Base-by-base conservation (phyloP, 1,140 invertebrate genomes). In the Camponotus pennsylvanicus region DNA sequence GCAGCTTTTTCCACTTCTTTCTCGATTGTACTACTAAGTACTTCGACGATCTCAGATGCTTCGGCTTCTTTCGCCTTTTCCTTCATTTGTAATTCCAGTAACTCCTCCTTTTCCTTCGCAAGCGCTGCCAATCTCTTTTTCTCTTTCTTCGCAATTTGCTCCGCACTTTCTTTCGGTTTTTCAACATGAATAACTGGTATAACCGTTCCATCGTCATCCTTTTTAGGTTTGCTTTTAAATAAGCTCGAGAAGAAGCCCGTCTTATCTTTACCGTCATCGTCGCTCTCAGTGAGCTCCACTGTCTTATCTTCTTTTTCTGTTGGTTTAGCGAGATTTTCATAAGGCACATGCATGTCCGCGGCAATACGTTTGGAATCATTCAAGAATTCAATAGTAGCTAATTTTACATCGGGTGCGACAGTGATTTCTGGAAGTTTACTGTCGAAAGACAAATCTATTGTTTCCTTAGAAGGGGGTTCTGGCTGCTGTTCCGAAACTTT, bases 311-410 rank as follows among this genome's bases (percentile, higher is more conserved):
- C 87, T 1, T 61, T 59, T 21, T 85, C 75, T 34, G 3, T n/a
- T 21, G 79, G 2, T 11, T 45, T 76, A 11, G n/a, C 2, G 0
- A 13, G 21, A 15, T 11, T 18, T 8, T 87, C 61, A 27, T 69
- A 75, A 40, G 45, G 49, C n/a, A 37, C 70, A 15, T 90, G 76
- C 27, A 84, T 45, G 0, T 34, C 70, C 9, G 88, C 79, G 8
- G 86, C 86, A n/a, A 84, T n/a, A 83, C 84, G 86, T 37, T 77
- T 90, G 2, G 90, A 86, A 4, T 93, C 91, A 18, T 91, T 88
- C n/a, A 93, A 67, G 32, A 91, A 92, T 73, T 91, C 76, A 63
- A 83, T 32, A 2, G 90, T 93, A 11, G 59, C 75, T 18, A 57
- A n/a, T 61, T 85, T 92, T 6, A 88, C 37, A 18, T 92, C 73